phyloP scores from a whole-genome alignment of 2,888 invertebrate genomes.

The Apamea crenata region DNA sequence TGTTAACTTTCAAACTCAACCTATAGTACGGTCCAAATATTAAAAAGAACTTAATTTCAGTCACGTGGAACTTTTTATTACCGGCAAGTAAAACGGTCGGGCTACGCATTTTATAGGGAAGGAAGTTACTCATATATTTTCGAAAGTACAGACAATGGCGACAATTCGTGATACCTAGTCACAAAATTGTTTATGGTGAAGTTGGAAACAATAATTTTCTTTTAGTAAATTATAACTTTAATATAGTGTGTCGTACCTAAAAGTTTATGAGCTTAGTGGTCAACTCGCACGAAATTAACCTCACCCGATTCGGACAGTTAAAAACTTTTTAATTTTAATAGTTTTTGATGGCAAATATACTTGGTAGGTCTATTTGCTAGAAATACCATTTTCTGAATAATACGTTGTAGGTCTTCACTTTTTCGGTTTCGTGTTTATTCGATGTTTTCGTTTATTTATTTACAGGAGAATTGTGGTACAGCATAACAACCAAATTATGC shows the following conservation, averaged over 20 bases:
- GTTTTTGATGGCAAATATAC: too few species aligned
- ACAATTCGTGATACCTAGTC: constrained; percentile 8
- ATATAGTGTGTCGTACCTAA: background rate
- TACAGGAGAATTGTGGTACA: background rate
- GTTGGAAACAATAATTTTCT: background rate
- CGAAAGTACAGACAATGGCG: constrained; percentile 17
- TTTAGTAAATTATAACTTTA: background rate
- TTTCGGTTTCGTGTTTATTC: background rate
- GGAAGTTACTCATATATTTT: constrained; percentile 44
- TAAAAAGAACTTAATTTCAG: constrained; percentile 32
- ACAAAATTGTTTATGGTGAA: background rate
- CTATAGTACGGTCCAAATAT: constrained; percentile 3
- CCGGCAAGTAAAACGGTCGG: constrained; percentile 20
- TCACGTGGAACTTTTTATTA: constrained; percentile 47
- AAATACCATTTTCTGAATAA: background rate
- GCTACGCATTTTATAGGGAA: constrained; percentile 37
- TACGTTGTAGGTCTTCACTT: too few species aligned
- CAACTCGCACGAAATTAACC: background rate
- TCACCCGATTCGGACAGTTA: too few species aligned
- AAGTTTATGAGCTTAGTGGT: background rate
- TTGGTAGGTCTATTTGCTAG: too few species aligned
- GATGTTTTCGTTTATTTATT: background rate
- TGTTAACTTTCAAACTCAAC: background rate
- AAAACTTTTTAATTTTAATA: background rate
- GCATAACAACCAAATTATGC: background rate